Evolutionary conservation across 2,888 invertebrate genomes (phyloP).

Genomic region (Drosophila robusta): DNA sequence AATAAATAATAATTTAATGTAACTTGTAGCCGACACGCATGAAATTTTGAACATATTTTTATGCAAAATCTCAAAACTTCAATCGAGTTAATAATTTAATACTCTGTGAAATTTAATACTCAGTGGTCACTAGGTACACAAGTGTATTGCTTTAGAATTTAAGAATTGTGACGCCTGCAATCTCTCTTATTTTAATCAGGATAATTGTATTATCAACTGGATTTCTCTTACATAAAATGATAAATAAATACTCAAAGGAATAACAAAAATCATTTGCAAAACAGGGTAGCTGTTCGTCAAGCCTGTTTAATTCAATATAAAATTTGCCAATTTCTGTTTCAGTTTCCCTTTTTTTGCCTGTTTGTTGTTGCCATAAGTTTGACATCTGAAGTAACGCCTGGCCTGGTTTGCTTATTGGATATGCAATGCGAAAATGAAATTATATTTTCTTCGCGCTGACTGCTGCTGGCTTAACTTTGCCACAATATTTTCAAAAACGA

Average conservation of each 20-base stretch:
- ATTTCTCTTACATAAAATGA: too few species aligned
- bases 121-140: neutral
- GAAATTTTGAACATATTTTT: neutral
- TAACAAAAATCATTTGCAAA: neutral
- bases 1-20: neutral
- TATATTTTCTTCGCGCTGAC: slow-evolving; percentile 42
- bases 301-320: neutral
- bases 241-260: too few species aligned
- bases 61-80: neutral
- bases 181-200: too few species aligned
- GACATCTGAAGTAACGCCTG: slow-evolving; percentile 56
- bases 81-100: too few species aligned
- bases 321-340: slow-evolving; percentile 26
- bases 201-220: too few species aligned
- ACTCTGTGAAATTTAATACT: neutral
- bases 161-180: neutral
- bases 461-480: slow-evolving; percentile 58
- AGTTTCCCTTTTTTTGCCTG: slow-evolving; percentile 3
- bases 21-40: neutral
- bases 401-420: slow-evolving; percentile 64
- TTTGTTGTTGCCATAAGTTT: slow-evolving; percentile 49
- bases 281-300: neutral
- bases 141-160: neutral
- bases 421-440: slow-evolving; percentile 70
- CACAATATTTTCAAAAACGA: slow-evolving; percentile 52